phyloP scores from a whole-genome alignment of 2,888 invertebrate species.

The Griposia aprilina region DNA sequence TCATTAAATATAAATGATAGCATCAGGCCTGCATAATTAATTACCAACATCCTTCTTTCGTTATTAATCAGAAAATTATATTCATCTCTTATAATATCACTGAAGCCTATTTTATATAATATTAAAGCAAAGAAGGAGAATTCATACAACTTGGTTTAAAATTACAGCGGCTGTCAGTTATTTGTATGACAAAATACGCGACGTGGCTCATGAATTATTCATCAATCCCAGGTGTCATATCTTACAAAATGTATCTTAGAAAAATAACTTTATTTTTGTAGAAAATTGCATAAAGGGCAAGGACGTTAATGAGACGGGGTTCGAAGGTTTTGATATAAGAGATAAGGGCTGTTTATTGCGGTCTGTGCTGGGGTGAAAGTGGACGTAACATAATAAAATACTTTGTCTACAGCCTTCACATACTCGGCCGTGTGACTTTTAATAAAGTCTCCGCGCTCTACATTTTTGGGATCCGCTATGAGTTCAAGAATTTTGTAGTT shows the following conservation, averaged over 20 bases:
- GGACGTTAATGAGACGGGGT: conserved; percentile 67
- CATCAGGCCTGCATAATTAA: background rate
- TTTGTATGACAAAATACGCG: conserved; percentile 75
- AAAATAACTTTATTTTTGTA: conserved; percentile 68
- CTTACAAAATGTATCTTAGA: conserved; percentile 74
- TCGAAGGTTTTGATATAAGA: conserved; percentile 76
- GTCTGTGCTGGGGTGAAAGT: conserved; percentile 67
- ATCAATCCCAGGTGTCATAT: conserved; percentile 74
- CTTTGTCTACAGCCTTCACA: conserved; percentile 72
- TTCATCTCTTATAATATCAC: conserved; percentile 21
- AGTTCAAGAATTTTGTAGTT: conserved; percentile 48
- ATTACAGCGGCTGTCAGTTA: conserved; percentile 72
- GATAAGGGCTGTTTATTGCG: conserved; percentile 79
- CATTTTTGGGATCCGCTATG: conserved; percentile 62
- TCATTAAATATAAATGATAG: background rate
- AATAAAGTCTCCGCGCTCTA: conserved; percentile 69
- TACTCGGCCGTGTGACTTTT: conserved; percentile 74
- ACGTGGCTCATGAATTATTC: conserved; percentile 77
- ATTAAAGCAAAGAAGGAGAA: conserved; percentile 50
- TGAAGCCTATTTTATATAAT: conserved; percentile 24
- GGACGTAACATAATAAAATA: conserved; percentile 76
- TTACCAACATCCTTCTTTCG: background rate
- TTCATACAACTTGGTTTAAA: conserved; percentile 65
- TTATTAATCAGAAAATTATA: conserved; percentile 26
- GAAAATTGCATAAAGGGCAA: conserved; percentile 48